Evolutionary conservation across 2,888 invertebrate genomes (phyloP), one percentile per base, ranked within the genome.

Genomic region (Panorpa germanica): DNA sequence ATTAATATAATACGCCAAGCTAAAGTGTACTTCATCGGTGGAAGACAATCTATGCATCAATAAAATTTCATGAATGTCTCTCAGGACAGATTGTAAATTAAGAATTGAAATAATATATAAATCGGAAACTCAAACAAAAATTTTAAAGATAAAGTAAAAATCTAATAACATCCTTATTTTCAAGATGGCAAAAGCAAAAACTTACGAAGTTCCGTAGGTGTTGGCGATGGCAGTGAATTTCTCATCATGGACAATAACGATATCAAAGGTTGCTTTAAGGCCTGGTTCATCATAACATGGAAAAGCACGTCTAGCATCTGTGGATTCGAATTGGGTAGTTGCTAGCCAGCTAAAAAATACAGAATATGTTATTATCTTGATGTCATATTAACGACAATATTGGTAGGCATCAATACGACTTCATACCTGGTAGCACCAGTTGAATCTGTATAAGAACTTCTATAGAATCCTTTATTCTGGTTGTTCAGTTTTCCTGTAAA

Each of bases 251-350:
- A 31, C 34, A 3, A 52, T 43, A 22, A 43, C 42, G 5, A 52
- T 47, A 8, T 40, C 40, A 28, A 52, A 50, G 0, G 38, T 71
- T 0, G 88, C 81, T 42, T 88, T 83, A 53, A 75, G 67, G 5
- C 69, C 43, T 1, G 52, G 52, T 31, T 50, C 70, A 40, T 80
- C 80, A 43, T 70, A 78, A 43, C 80, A 80, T 0, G 80, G 80
- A 46, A 80, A 78, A 0, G 69, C 75, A 25, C 61, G 58, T 2
- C 75, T 63, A 1, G 74, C 71, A 33, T 62, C 61, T 1, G 66
- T 66, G 1, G 70, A 62, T 45, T 75, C 70, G 30, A 77, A 66
- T 35, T 75, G 74, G 0, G 75, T 73, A 2, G 70, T 63, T 3
- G 68, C 65, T n/a, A 75, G 46, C 15, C 44, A 47, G 25, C 50